Percentiles rank a stretch among this genome's conserved stretches.
phyloP scores from a whole-genome alignment of 2,113 vertebrate genomes.

The Grammomys surdaster region DNA sequence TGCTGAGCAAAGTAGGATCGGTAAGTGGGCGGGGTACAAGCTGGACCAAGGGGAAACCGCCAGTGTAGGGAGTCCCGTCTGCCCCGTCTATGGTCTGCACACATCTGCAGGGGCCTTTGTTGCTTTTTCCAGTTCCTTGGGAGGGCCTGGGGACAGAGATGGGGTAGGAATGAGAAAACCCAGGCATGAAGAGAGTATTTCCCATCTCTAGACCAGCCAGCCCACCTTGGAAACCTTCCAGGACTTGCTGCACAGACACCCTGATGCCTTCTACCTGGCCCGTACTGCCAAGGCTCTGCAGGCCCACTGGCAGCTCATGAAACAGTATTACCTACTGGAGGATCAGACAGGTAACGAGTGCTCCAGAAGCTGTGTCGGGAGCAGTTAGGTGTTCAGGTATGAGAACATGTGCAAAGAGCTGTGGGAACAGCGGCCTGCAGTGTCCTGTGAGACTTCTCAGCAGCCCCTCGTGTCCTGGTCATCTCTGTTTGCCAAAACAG shows the following conservation, averaged over 20 bases:
- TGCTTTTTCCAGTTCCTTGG: not conserved
- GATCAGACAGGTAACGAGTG: constrained; percentile 94
- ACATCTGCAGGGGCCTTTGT: not conserved
- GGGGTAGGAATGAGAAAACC: not conserved
- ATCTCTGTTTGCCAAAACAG: not conserved
- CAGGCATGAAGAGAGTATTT: not conserved
- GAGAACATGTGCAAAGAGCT: not conserved
- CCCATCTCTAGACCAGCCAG: constrained; percentile 90
- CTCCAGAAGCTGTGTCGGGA: not conserved
- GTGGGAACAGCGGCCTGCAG: not conserved
- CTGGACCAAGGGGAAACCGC: not conserved
- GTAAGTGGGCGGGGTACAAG: constrained; percentile 84
- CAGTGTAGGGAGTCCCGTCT: not conserved
- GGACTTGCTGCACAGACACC: constrained; percentile 94
- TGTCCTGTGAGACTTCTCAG: not conserved
- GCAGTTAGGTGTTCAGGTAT: accelerated
- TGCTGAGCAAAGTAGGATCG: constrained; percentile 94
- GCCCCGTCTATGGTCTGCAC: not conserved
- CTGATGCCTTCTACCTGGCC: constrained; percentile 93
- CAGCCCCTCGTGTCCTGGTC: not conserved
- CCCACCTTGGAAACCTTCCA: constrained; percentile 97
- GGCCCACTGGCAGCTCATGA: constrained; percentile 98
- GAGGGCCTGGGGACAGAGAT: not conserved
- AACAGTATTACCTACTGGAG: constrained; percentile 97
- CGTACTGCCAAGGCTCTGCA: constrained; percentile 95